Base-by-base conservation (phyloP, 2,888 invertebrate genomes). In the Epicampocera succincta region DNA sequence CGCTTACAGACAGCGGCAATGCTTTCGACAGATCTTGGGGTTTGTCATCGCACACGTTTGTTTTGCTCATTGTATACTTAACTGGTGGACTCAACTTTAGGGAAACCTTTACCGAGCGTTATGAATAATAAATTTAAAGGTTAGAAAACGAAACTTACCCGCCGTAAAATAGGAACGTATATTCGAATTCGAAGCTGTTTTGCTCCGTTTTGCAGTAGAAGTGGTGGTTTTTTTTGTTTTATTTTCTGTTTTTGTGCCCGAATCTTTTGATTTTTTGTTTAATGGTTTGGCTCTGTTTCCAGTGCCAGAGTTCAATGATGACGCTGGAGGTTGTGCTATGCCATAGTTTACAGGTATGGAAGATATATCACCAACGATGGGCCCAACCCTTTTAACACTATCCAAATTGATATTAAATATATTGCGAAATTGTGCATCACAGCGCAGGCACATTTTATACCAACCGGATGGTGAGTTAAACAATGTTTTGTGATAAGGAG, bases 371-470 rank as follows among this genome's bases (percentile, higher is more conserved):
- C 81, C 50, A 0, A 91, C 90, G 80, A 91, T 91, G 13, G 86
- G 83, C 0, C 90, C 91, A 13, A 87, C 85, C 19, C 81, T 84
- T 63, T 90, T 90, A 0, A 91, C 89, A 38, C 85, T 85, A 29
- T 90, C 91, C 40, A 87, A 52, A 84, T 89, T 90, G 19, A 91
- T 89, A 72, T 90, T 86, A 11, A 91, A 90, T 0, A 87, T 85
- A 71, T 88, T 85, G 2, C 89, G 87, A 69, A 91, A 89, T 29
- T 87, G 86, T 2, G 77, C 78, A 84, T 91, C 91, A 78, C 91
- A 91, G 8, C 86, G 87, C 50, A 91, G 72, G 54, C 91, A 91
- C 3, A 87, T 90, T 75, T 86, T 89, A 76, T 91, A 91, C 86
- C 87, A 87, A 19, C 89, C 88, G 46, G 80, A 71, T 1, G 88